Conservation (phyloP, 2,113 vertebrate species). For the Solenodon paradoxus region DNA sequence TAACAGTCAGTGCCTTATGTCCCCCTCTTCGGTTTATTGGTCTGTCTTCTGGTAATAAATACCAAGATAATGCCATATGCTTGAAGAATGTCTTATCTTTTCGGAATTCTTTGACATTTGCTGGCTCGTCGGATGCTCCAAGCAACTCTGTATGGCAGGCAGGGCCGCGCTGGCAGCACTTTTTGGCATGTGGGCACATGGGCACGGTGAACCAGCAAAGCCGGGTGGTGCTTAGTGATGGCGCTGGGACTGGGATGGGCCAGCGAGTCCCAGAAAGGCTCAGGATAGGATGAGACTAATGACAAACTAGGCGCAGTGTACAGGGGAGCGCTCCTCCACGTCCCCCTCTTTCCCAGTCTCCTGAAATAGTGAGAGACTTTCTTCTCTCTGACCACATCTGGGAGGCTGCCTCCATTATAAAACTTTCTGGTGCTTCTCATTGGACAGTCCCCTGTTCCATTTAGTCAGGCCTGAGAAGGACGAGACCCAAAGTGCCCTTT, state of each 20-base stretch:
- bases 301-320: background rate
- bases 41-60: conserved; percentile 3
- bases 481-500: background rate
- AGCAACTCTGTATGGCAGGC: fast-evolving
- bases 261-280: background rate
- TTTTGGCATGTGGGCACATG: background rate
- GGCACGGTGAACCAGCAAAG: background rate
- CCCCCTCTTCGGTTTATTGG: background rate
- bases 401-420: background rate
- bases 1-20: background rate
- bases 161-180: fast-evolving
- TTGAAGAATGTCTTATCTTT: background rate
- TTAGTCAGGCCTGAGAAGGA: background rate
- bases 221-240: too few relatives aligned
- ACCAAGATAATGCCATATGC: background rate
- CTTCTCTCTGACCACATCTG: background rate
- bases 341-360: too few relatives aligned
- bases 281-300: background rate
- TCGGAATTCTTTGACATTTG: background rate
- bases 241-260: fast-evolving
- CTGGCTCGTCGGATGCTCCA: background rate
- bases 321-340: too few relatives aligned
- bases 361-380: background rate
- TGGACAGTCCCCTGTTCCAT: too few relatives aligned
- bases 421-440: background rate